Conservation (phyloP, 2,113 vertebrate genomes). For the Marmota flaviventris region DNA sequence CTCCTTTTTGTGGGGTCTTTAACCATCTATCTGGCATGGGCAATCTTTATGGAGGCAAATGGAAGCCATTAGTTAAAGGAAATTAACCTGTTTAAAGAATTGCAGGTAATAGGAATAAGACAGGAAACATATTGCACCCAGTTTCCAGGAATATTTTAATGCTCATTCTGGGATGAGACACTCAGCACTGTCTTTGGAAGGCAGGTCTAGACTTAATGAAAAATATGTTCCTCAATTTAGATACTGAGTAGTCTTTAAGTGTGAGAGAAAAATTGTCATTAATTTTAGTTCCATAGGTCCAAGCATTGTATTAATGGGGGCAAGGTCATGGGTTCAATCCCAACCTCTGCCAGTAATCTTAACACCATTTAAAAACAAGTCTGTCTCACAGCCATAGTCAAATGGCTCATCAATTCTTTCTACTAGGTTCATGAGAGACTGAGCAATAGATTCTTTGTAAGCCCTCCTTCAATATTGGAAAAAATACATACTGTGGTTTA, state of each 20-base stretch:
- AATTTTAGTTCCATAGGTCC: conserved; percentile 61
- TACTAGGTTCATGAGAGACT: neutral
- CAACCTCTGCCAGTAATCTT: conserved; percentile 33
- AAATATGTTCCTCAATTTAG: conserved; percentile 22
- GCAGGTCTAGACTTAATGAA: conserved; percentile 41
- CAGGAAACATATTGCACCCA: neutral
- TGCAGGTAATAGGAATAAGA: conserved; percentile 23
- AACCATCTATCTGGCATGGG: neutral
- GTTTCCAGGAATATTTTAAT: conserved; percentile 60
- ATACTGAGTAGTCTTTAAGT: conserved; percentile 37
- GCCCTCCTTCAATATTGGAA: neutral
- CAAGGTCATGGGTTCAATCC: neutral
- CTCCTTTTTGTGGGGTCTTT: neutral
- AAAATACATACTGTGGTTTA: neutral
- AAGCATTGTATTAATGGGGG: conserved; percentile 60
- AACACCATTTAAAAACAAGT: conserved; percentile 54
- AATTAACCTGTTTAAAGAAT: neutral
- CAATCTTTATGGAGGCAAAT: neutral
- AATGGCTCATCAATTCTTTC: conserved; percentile 40
- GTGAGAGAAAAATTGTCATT: conserved; percentile 38
- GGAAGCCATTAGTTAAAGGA: neutral
- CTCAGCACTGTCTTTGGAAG: conserved; percentile 29
- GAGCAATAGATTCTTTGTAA: conserved; percentile 7
- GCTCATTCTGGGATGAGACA: conserved; percentile 45
- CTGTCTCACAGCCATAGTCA: neutral